Evolutionary conservation across 2,797 vertebrate species (phyloP), one percentile per base, ranked within the genome.

Genomic region (Sebastes taczanowskii): DNA sequence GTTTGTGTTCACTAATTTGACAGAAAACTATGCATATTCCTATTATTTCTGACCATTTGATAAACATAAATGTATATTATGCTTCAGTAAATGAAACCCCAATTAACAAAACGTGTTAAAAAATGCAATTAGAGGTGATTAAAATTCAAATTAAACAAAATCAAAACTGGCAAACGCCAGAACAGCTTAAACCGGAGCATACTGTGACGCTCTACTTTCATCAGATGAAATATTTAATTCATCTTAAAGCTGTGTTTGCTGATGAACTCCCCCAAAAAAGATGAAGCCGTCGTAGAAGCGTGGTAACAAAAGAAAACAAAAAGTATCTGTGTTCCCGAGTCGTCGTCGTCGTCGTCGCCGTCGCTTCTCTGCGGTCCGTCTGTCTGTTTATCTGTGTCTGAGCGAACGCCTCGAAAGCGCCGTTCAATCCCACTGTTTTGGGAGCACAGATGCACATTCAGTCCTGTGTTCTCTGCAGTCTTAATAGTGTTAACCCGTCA

Each of bases 401-500:
- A 90, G 84, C 67, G 89, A 91, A 83, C 81, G 83, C 86, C 67
- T 90, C 72, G 74, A 90, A 81, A 75, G 88, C 88, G 80, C 68
- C 74, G 70, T 73, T 86, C 88, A 91, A 83, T 94, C 94, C 86
- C 77, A 72, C 84, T 91, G 86, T 81, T 85, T n/a, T 89, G 84
- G 89, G 85, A 86, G 87, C 94, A 94, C 94, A 94, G 94, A 96
- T 96, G 94, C 91, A 92, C 91, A 80, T 79, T 90, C 87, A 88
- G 89, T 92, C 91, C 88, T 11, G 77, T 84, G 81, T 89, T 90
- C 87, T 89, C 85, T 65, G 72, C 86, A 59, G 92, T 94, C 91
- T 95, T 95, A 94, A 91, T 94, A 87, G 90, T 91, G 94, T 94
- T 93, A 95, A 95, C 94, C 93, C 91, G 89, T 94, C 95, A 93